phyloP scores from a whole-genome alignment of 64 coral and sea anemone genomes.

The Actinia equina region DNA sequence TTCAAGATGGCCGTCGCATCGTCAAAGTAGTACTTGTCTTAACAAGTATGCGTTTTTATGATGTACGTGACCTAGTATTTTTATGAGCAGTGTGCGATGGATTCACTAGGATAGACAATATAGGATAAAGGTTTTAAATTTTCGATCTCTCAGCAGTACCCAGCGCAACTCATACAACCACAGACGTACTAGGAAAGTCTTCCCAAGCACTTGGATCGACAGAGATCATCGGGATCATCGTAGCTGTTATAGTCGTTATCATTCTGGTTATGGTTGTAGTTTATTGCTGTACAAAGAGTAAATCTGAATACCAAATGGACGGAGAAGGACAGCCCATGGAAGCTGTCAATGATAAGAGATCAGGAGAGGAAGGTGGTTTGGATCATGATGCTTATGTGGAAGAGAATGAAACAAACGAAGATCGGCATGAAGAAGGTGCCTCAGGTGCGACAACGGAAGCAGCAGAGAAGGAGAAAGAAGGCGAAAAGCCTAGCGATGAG shows the following conservation, averaged over 20 bases:
- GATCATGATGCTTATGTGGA: neutral
- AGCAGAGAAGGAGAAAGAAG: neutral
- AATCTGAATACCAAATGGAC: constrained; percentile 5
- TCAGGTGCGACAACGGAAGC: neutral
- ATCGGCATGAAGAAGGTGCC: neutral
- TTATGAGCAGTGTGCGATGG: neutral
- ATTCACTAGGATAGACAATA: neutral
- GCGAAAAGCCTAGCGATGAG: neutral
- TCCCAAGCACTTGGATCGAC: neutral
- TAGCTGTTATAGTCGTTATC: neutral
- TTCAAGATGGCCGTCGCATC: too few relatives aligned
- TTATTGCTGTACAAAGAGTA: neutral
- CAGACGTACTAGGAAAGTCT: neutral
- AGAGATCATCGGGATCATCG: neutral
- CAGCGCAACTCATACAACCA: neutral
- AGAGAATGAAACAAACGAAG: neutral
- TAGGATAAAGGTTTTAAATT: neutral
- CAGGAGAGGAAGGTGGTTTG: neutral
- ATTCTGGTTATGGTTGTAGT: neutral
- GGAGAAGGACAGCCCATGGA: neutral
- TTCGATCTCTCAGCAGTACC: neutral
- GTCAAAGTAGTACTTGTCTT: too few relatives aligned
- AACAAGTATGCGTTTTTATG: too few relatives aligned
- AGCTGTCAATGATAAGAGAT: neutral
- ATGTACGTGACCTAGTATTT: too few relatives aligned